Evolutionary conservation across 1,140 invertebrate genomes (phyloP).

Genomic region (Drosophila fuyamai): DNA sequence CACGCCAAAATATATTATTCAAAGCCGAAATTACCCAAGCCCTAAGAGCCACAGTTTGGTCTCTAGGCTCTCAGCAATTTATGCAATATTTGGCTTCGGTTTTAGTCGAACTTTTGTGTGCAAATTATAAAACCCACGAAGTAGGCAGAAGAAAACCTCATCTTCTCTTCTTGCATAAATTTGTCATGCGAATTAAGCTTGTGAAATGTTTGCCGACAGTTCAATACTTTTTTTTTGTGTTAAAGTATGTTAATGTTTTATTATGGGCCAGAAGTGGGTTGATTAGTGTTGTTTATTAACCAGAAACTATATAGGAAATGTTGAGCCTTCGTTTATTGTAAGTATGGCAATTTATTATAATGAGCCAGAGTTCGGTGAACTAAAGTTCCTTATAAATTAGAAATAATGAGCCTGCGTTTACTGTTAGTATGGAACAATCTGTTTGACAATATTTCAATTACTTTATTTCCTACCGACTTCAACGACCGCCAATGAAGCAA

Average conservation of each 20-base stretch:
- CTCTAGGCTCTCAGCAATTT: constrained; percentile 13
- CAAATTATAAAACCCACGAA: constrained; percentile 39
- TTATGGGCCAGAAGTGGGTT: neutral
- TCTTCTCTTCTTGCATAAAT: constrained; percentile 49
- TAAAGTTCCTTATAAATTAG: neutral
- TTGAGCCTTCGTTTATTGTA: neutral
- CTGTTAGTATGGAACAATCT: neutral
- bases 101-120: constrained; percentile 56
- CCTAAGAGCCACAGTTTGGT: constrained; percentile 15
- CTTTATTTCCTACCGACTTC: neutral
- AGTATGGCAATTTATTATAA: neutral
- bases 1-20: constrained; percentile 72
- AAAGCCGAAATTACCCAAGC: constrained; percentile 68
- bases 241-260: constrained; percentile 14
- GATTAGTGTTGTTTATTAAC: constrained; percentile 1
- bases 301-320: neutral
- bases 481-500: constrained; percentile 22
- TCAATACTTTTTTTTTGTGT: constrained; percentile 38
- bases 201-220: constrained; percentile 62
- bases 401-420: neutral
- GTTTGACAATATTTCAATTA: constrained; percentile 5
- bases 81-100: constrained; percentile 48
- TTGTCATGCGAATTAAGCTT: constrained; percentile 71
- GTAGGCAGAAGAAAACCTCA: constrained; percentile 16
- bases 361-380: neutral